phyloP scores from a whole-genome alignment of 2,797 vertebrate genomes.

The Heliangelus exortis region DNA sequence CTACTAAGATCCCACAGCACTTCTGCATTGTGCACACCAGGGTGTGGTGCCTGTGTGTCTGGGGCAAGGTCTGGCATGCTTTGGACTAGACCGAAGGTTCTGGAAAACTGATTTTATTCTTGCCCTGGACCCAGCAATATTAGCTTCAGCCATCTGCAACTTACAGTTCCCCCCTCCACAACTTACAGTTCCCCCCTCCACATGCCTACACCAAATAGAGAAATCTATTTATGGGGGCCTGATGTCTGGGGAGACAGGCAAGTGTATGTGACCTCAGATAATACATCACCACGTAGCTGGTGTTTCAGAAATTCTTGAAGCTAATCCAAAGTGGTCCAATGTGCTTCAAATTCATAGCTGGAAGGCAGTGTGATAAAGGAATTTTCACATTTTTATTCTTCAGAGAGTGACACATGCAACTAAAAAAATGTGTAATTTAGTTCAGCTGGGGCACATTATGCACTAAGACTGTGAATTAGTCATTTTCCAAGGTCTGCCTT shows the following conservation, averaged over 20 bases:
- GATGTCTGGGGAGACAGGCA: constrained; percentile 26
- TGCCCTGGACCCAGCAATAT: neutral
- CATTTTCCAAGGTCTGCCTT: constrained; percentile 34
- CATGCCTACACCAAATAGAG: constrained; percentile 33
- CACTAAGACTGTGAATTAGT: constrained; percentile 20
- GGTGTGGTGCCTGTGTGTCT: neutral
- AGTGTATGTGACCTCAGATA: constrained; percentile 25
- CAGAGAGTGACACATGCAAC: constrained; percentile 1
- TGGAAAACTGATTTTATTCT: constrained; percentile 27
- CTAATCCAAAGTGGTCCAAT: neutral
- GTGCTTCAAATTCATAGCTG: constrained; percentile 37
- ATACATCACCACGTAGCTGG: neutral
- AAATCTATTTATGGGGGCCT: neutral
- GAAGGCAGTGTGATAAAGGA: neutral
- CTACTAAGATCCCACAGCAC: neutral
- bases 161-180: constrained; percentile 6
- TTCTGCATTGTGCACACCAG: neutral
- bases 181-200: constrained; percentile 1
- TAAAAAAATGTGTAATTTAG: constrained; percentile 25
- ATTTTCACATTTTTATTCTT: constrained; percentile 23
- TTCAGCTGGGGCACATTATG: constrained; percentile 22
- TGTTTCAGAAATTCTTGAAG: constrained; percentile 39
- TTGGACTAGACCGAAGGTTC: constrained; percentile 21
- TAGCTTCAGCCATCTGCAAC: constrained; percentile 38
- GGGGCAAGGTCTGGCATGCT: neutral